phyloP scores from a whole-genome alignment of 2,888 invertebrate species.

The Bugulina stolonifera region DNA sequence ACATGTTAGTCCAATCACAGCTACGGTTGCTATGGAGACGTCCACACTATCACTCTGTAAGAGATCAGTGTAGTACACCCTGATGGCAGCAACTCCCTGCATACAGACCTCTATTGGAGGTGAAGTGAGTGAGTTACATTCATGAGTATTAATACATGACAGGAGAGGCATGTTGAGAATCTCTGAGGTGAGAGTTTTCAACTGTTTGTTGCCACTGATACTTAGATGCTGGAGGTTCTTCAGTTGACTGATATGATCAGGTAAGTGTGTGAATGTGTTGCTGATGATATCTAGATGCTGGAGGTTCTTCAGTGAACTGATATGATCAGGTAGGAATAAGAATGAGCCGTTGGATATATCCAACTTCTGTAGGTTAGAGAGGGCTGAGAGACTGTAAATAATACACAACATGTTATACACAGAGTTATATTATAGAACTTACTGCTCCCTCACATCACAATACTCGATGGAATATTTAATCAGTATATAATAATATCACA shows the following conservation, averaged over 20 bases:
- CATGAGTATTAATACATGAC: neutral
- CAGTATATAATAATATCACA: no score
- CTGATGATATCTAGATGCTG: neutral
- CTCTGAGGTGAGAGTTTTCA: neutral
- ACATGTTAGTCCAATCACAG: neutral
- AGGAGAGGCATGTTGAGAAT: neutral
- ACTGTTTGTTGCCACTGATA: neutral
- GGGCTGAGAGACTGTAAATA: neutral
- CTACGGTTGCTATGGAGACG: neutral
- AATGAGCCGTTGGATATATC: neutral
- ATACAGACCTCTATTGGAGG: neutral
- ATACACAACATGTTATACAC: no score
- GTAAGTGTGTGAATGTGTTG: neutral
- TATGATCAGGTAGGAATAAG: neutral
- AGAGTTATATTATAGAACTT: no score
- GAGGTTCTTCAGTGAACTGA: neutral
- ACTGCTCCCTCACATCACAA: no score
- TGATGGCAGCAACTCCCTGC: neutral
- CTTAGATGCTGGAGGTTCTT: neutral
- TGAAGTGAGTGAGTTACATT: neutral
- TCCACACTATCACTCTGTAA: neutral
- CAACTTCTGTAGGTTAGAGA: neutral
- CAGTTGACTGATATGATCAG: neutral
- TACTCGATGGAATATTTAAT: no score
- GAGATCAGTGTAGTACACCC: neutral